Evolutionary conservation across 2,113 vertebrate genomes (phyloP).

Genomic region (Urocynchramus pylzowi): DNA sequence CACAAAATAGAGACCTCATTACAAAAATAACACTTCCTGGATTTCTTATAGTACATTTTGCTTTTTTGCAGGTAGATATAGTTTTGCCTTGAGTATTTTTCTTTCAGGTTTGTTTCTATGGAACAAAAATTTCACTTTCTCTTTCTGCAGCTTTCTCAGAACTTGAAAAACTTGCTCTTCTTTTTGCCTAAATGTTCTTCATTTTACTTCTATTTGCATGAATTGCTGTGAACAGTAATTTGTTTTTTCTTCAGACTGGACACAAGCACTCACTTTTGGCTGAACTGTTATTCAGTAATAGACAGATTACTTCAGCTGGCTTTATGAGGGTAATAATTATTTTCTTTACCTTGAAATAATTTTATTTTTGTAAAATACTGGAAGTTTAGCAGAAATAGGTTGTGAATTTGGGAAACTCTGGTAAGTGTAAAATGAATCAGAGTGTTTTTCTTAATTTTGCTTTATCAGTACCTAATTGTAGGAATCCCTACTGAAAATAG

Average conservation of each 20-base stretch:
- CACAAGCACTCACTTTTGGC: not conserved
- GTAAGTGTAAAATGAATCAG: not conserved
- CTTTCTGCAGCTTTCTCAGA: not conserved
- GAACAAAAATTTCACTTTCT: not conserved
- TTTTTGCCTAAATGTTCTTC: not conserved
- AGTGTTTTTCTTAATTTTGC: not conserved
- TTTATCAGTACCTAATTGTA: not conserved
- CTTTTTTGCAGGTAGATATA: not conserved
- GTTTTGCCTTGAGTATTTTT: not conserved
- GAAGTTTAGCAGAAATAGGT: not conserved
- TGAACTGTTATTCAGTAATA: not conserved
- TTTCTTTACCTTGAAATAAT: not conserved
- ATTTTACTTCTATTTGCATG: not conserved
- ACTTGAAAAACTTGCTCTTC: not conserved
- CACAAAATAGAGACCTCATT: not conserved
- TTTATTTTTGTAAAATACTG: not conserved
- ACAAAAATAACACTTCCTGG: not conserved
- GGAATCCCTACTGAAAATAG: not conserved
- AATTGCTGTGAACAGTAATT: not conserved
- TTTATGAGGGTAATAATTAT: not conserved
- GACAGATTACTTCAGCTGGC: not conserved
- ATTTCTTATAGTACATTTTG: not conserved
- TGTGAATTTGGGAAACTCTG: not conserved
- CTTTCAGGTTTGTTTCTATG: not conserved
- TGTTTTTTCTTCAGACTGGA: not conserved